These are phyloP conservation scores for Polydrusus tereticollis DNA, from an alignment of 2,888 invertebrate species.

Conservation along the genomic window DNA sequence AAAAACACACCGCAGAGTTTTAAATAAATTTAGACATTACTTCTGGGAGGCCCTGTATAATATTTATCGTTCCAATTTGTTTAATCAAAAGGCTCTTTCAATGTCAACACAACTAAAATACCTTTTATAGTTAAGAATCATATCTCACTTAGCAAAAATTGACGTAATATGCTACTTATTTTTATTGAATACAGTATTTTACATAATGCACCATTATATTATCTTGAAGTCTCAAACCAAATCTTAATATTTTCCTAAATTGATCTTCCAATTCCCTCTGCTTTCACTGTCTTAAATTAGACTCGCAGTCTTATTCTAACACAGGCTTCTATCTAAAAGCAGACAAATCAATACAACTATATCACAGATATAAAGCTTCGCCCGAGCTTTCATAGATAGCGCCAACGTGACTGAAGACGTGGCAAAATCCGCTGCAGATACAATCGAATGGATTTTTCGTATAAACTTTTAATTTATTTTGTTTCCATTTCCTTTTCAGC, in stretches of 20 bases:
- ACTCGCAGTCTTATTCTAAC: background rate
- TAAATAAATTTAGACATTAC: too few relatives aligned
- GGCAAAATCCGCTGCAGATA: background rate
- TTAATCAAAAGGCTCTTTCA: too few relatives aligned
- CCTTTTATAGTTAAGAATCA: too few relatives aligned
- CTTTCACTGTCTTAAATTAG: slow-evolving; percentile 23
- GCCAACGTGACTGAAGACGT: background rate
- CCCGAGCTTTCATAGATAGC: background rate
- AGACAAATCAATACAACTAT: slow-evolving; percentile 7
- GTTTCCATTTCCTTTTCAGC: slow-evolving; percentile 18
- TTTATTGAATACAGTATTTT: too few relatives aligned
- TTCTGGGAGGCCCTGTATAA: too few relatives aligned
- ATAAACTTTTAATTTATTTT: slow-evolving; percentile 24
- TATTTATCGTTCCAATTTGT: too few relatives aligned
- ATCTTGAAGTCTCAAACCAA: background rate
- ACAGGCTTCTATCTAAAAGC: background rate
- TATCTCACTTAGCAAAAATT: too few relatives aligned
- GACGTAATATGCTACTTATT: too few relatives aligned
- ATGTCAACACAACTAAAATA: too few relatives aligned
- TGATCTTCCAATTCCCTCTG: slow-evolving; percentile 24
- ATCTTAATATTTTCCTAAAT: slow-evolving; percentile 13
- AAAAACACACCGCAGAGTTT: too few relatives aligned
- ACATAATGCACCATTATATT: too few relatives aligned
- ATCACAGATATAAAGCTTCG: background rate
- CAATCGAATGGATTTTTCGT: background rate